These are phyloP conservation scores for Rapana venosa DNA, from an alignment of 2,888 invertebrate species.

Conservation along the genomic window DNA sequence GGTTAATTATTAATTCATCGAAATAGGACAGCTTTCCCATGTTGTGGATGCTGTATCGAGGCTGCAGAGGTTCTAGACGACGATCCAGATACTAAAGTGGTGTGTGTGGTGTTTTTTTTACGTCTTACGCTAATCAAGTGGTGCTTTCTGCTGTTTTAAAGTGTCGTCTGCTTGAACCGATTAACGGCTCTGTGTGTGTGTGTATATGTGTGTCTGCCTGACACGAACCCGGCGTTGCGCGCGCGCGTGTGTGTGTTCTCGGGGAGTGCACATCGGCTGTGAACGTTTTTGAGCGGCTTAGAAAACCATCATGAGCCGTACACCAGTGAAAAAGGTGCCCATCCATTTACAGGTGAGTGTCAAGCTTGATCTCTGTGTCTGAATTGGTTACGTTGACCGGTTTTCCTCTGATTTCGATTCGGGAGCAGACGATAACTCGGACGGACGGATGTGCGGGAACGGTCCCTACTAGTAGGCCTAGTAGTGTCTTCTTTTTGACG, in stretches of 20 bases:
- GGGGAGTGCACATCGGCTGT: background rate
- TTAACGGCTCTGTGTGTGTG: background rate
- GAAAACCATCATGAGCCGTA: conserved; percentile 54
- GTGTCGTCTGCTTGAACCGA: conserved; percentile 38
- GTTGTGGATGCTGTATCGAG: background rate
- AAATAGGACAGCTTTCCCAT: background rate
- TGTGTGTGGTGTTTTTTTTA: background rate
- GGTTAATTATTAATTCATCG: background rate
- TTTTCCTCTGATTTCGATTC: background rate
- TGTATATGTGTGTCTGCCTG: background rate
- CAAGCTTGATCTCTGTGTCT: background rate
- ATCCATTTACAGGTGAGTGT: conserved; percentile 83
- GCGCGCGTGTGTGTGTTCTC: conserved; percentile 4
- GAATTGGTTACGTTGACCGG: too few relatives aligned
- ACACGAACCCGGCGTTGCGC: conserved; percentile 2
- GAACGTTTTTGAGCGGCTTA: background rate
- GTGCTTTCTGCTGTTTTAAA: background rate
- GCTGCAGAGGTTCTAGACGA: conserved; percentile 22
- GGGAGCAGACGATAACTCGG: background rate
- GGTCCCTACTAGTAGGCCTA: background rate
- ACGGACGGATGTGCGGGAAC: background rate
- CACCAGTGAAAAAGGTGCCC: conserved; percentile 92
- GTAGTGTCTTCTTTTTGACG: background rate
- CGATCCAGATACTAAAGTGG: background rate
- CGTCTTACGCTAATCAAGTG: background rate